Conservation (phyloP, 2,797 vertebrate genomes). For the Fistularia commersonii region DNA sequence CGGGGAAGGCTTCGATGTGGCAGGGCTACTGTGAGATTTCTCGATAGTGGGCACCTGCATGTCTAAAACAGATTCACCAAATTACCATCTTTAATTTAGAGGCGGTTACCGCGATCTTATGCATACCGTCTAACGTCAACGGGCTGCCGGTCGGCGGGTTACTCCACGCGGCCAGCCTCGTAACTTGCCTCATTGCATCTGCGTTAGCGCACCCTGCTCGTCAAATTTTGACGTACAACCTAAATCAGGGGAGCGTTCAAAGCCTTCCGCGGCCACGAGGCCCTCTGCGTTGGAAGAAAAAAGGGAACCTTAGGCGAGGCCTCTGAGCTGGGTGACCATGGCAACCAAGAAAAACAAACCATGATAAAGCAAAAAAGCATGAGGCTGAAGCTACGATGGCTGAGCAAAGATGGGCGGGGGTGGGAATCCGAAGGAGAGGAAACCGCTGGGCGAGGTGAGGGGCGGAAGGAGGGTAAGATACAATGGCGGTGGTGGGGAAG, state of each 20-base stretch:
- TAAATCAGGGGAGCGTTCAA: constrained; percentile 41
- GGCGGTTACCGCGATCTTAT: constrained; percentile 11
- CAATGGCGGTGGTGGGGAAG: constrained; percentile 14
- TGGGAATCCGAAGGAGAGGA: constrained; percentile 19
- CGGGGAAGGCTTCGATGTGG: constrained; percentile 91
- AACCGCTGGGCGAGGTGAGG: constrained; percentile 26
- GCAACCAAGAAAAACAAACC: constrained; percentile 60
- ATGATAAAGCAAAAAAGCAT: constrained; percentile 65
- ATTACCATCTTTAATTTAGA: constrained; percentile 58
- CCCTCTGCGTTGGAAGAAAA: constrained; percentile 37
- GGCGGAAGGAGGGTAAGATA: constrained; percentile 14
- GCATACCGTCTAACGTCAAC: constrained; percentile 1
- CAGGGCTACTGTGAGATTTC: constrained; percentile 98
- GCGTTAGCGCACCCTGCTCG: constrained; percentile 4
- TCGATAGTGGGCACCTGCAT: constrained; percentile 95
- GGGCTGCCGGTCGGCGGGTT: constrained; percentile 8
- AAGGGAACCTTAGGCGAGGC: constrained; percentile 53
- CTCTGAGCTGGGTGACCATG: constrained; percentile 58
- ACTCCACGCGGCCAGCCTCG: constrained; percentile 14
- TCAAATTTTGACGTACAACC: constrained; percentile 36
- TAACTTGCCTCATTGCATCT: background rate
- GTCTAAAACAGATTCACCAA: constrained; percentile 85
- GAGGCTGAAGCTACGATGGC: constrained; percentile 66
- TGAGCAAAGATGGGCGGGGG: constrained; percentile 33
- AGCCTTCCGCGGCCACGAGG: constrained; percentile 66